Base-by-base conservation (phyloP, 1,140 invertebrate genomes). In the Papilio machaon region DNA sequence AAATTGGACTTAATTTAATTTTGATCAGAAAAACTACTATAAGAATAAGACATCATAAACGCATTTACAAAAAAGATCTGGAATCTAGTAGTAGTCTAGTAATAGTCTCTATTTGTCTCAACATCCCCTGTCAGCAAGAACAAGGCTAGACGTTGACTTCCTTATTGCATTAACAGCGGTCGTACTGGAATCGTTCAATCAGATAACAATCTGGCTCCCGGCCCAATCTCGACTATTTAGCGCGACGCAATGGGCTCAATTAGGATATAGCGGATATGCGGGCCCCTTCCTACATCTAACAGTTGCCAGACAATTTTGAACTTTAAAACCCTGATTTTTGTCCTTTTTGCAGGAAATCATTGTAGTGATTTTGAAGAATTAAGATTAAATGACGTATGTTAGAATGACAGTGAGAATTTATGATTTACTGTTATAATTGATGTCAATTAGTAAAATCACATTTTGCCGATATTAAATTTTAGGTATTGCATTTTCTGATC, bases 211-310 rank as follows among this genome's bases (percentile, higher is more conserved):
- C 88, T 81, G 79, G 84, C 80, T 87, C 85, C 86, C 86, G 90
- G 83, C 85, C 85, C 91, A 92, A 92, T 94, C 91, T 87, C 82
- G 86, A 94, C 91, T 94, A 94, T 94, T 94, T 94, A 94, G 91
- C 93, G 92, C 92, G 88, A 81, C 82, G 89, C 89, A 89, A 91
- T 91, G 88, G 88, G 85, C 86, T 94, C 93, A 94, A 94, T 94
- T 94, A 94, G 92, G 91, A 89, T 85, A 85, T 86, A 86, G 85
- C 90, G 93, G 91, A 93, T 93, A 94, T 94, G 93, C 93, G 93
- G 93, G 93, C 93, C 91, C 91, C 92, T 92, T 89, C 87, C 89
- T 90, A 84, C 79, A 84, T 81, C 84, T 6, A 15, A 23, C 46
- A 2, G 30, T 67, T 64, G 81, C 47, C 52, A 73, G n/a, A 64